phyloP scores from a whole-genome alignment of 2,888 invertebrate species.

The Acheta domesticus region DNA sequence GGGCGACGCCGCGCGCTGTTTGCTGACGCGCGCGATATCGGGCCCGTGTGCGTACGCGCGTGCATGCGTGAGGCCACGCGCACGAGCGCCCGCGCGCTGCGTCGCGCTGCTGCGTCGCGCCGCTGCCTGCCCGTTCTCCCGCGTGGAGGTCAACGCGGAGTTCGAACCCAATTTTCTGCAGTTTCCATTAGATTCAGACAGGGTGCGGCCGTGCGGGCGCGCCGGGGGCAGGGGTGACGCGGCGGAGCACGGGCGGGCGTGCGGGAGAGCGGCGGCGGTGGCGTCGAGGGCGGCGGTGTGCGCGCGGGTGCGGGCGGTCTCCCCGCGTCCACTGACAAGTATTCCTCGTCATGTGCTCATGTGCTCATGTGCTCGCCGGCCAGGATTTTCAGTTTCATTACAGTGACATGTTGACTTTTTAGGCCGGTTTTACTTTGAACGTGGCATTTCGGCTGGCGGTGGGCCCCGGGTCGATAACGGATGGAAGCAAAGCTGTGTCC shows the following conservation, averaged over 20 bases:
- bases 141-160: not conserved
- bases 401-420: conserved; percentile 18
- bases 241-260: not conserved
- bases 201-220: not conserved
- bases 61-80: conserved; percentile 5
- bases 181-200: conserved; percentile 10
- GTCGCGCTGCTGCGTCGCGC: not conserved
- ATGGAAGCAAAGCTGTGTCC: conserved; percentile 18
- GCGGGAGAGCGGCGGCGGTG: not conserved
- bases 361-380: conserved; percentile 11
- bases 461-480: conserved; percentile 18
- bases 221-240: not conserved
- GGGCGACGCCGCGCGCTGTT: conserved; percentile 1
- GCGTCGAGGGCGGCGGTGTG: not conserved
- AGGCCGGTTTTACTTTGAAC: conserved; percentile 18
- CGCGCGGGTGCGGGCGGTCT: not conserved
- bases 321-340: conserved; percentile 18
- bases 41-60: conserved; percentile 4
- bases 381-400: conserved; percentile 18
- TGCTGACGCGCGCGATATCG: not conserved
- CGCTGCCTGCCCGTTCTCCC: not conserved
- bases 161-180: conserved; percentile 4
- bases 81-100: not conserved
- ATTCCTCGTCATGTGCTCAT: conserved; percentile 18
- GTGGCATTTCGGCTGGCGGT: conserved; percentile 18